Evolutionary conservation across 2,113 vertebrate genomes (phyloP), one percentile per base, ranked within the genome.

Genomic region (Patagioenas fasciata): DNA sequence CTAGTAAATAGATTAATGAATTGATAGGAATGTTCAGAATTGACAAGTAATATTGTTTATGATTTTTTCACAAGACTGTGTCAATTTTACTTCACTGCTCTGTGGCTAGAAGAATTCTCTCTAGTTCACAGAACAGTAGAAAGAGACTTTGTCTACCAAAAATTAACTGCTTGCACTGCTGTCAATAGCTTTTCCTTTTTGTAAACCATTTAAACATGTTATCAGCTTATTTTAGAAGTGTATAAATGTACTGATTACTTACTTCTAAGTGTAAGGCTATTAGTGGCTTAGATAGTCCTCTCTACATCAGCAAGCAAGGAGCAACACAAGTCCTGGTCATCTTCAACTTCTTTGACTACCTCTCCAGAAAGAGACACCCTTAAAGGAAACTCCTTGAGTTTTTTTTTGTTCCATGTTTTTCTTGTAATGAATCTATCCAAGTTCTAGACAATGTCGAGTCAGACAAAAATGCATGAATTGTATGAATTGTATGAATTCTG

Each of bases 371-470:
- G 26, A 88, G 9, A 44, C 8, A 44, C 2, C 5, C 7, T 80
- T 73, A 70, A 70, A 80, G 47, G 3, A 83, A 91, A 62, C 5
- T 50, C 32, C 6, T n/a, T 61, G 16, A 16, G 10, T 1, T 10
- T 36, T 44, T 42, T 17, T 6, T 65, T 29, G 1, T 53, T 51
- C 3, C 0, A 0, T 57, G 9, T 47, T 58, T 79, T 64, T 65
- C 12, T 38, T 64, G 15, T 32, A 66, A n/a, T 13, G 1, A 58
- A n/a, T 20, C 14, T 67, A 14, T 72, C 25, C 28, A 61, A 82
- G 28, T 72, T 36, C 25, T 54, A 87, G 53, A 65, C 3, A 51
- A 31, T 60, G 31, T 11, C 40, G 89, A 36, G 34, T 34, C 23
- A 71, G 60, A 53, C 13, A 93, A 73, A 89, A 88, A 44, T 44